Evolutionary conservation across 92 coral and sea anemone genomes (phyloP).

Genomic region (Micromussa lordhowensis): DNA sequence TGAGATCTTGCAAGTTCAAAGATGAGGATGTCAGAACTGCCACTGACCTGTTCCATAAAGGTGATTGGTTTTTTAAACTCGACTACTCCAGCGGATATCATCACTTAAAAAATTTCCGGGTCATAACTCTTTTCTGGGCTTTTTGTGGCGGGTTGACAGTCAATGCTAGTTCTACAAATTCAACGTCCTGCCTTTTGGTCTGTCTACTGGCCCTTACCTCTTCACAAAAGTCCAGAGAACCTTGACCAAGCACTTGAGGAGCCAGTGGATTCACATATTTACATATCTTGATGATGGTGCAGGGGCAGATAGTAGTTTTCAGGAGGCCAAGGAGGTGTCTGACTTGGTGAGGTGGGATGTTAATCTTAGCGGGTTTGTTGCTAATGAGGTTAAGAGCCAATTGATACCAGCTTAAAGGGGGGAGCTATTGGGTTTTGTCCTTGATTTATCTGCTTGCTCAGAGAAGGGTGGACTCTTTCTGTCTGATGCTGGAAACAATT

Average conservation of each 20-base stretch:
- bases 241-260: constrained; percentile 59
- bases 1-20: constrained; percentile 41
- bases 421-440: constrained; percentile 35
- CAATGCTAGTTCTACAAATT: constrained; percentile 1
- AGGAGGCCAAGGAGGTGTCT: constrained; percentile 16
- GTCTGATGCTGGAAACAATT: background rate
- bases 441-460: constrained; percentile 63
- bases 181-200: constrained; percentile 39
- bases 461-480: constrained; percentile 22
- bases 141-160: constrained; percentile 57
- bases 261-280: constrained; percentile 52
- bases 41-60: no score
- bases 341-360: constrained; percentile 7
- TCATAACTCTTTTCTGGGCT: no score
- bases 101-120: no score
- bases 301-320: constrained; percentile 47
- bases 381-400: no score
- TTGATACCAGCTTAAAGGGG: no score
- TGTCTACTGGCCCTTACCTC: constrained; percentile 31
- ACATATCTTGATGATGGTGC: constrained; percentile 64
- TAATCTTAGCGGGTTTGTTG: no score
- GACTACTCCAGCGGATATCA: no score
- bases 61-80: no score
- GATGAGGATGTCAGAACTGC: constrained; percentile 48
- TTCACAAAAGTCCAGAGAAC: no score